These are phyloP conservation scores for Hydropsyche betteni DNA, from an alignment of 2,888 invertebrate species.

Conservation along the genomic window DNA sequence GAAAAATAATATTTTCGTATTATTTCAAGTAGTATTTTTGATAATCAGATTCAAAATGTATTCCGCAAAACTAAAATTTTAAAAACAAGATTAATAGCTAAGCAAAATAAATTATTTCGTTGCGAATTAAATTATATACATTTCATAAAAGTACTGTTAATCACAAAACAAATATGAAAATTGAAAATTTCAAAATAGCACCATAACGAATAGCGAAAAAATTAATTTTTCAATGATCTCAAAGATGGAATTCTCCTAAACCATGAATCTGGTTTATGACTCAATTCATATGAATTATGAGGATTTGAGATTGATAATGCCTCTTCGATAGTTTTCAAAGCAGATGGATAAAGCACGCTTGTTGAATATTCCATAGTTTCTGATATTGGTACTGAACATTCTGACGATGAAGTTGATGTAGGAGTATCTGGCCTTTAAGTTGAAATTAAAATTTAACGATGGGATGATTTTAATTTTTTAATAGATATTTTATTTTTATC, in stretches of 20 bases:
- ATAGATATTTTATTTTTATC: background rate
- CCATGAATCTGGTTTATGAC: slow-evolving; percentile 65
- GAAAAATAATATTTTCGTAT: background rate
- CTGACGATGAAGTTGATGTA: slow-evolving; percentile 58
- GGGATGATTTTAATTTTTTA: background rate
- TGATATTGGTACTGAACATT: slow-evolving; percentile 65
- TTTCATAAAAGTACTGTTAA: background rate
- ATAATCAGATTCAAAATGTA: too few species aligned
- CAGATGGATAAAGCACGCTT: slow-evolving; percentile 69
- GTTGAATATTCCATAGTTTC: slow-evolving; percentile 73
- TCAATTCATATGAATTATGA: slow-evolving; percentile 65
- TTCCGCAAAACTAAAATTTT: background rate
- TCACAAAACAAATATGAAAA: background rate
- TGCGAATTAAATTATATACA: slow-evolving; percentile 9
- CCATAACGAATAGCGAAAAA: background rate
- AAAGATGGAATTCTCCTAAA: slow-evolving; percentile 66
- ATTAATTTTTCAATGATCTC: slow-evolving; percentile 54
- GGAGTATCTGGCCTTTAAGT: slow-evolving; percentile 61
- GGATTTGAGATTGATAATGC: slow-evolving; percentile 69
- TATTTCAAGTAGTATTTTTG: too few species aligned
- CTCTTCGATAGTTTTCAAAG: slow-evolving; percentile 70
- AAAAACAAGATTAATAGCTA: background rate
- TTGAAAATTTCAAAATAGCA: background rate
- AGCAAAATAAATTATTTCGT: slow-evolving; percentile 12
- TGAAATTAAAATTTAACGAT: slow-evolving; percentile 24